Base-by-base conservation (phyloP, 2,113 vertebrate genomes). In the Cavia aperea region DNA sequence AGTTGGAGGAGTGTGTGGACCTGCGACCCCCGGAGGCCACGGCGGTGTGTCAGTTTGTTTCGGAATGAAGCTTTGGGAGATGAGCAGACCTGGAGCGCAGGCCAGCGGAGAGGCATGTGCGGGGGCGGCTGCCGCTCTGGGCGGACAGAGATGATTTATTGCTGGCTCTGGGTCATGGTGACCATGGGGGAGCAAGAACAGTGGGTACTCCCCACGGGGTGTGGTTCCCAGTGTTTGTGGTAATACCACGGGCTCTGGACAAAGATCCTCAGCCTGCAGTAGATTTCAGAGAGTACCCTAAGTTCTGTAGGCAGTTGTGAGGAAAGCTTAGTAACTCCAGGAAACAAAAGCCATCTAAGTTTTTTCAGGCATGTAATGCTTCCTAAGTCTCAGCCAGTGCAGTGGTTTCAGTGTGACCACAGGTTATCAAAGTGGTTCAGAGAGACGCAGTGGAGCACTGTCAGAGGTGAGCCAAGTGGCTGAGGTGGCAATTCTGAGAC, bases 191-290 rank as follows among this genome's bases (percentile, higher is more conserved):
- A 81, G 58, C 15, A 23, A 39, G 24, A 81, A 19, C 43, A 43
- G 11, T 66, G 58, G 19, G 1, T 31, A 11, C 26, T 23, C 60
- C 1, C 58, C 5, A 33, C 15, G 23, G 36, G 0, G 18, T 29
- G 54, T 29, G 46, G 58, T 8, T 63, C 4, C 54, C 46, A 3
- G 26, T 51, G 33, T n/a, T 54, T 16, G 84, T 15, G 24, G 36
- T 18, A 5, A 49, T 36, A 62, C 9, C 10, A 33, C 12, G 18
- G 51, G 7, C 1, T 79, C 9, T 62, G 39, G 16, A 31, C 87
- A 86, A 77, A 8, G 16, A 75, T 77, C 51, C 81, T 70, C 29
- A 81, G 36, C 33, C 4, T 54, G 51, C 7, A 9, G 33, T 18
- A 56, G 16, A 85, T 77, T 77, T 84, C 70, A 43, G 36, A 85